Conservation (phyloP, 2,797 vertebrate genomes). For the Oryzias sinensis region DNA sequence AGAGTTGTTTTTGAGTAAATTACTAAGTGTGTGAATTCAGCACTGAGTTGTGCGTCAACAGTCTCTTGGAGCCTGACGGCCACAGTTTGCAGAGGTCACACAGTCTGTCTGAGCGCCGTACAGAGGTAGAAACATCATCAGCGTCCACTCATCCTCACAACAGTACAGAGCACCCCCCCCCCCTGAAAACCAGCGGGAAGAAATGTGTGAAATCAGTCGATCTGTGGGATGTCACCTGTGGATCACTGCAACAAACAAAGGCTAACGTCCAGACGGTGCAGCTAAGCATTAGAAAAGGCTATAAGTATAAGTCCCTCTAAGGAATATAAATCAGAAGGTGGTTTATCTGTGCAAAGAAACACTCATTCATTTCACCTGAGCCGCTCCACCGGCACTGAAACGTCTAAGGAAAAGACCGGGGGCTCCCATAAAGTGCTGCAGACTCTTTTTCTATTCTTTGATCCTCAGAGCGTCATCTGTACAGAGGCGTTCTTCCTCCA, state of each 20-base stretch:
- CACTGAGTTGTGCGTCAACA: conserved; percentile 24
- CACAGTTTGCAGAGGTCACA: conserved; percentile 2
- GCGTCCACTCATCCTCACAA: background rate
- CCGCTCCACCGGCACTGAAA: too few relatives aligned
- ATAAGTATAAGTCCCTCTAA: too few relatives aligned
- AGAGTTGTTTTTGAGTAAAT: conserved; percentile 32
- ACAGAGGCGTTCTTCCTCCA: too few relatives aligned
- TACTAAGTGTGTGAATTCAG: conserved; percentile 35
- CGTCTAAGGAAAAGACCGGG: too few relatives aligned
- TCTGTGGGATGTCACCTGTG: background rate
- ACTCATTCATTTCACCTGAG: too few relatives aligned
- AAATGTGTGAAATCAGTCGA: background rate
- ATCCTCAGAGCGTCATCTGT: too few relatives aligned
- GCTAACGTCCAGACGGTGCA: background rate
- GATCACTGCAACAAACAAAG: background rate
- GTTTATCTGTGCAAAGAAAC: too few relatives aligned
- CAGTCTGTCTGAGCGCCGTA: background rate
- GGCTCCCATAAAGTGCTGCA: too few relatives aligned
- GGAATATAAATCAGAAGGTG: too few relatives aligned
- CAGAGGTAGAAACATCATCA: conserved; percentile 47
- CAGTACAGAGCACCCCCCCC: conserved; percentile 11
- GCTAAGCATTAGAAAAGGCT: too few relatives aligned
- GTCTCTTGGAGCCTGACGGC: conserved; percentile 8
- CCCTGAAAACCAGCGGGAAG: conserved; percentile 21
- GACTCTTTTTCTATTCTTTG: too few relatives aligned